Evolutionary conservation across 2,113 vertebrate species (phyloP).

Genomic region (Pteronura brasiliensis): DNA sequence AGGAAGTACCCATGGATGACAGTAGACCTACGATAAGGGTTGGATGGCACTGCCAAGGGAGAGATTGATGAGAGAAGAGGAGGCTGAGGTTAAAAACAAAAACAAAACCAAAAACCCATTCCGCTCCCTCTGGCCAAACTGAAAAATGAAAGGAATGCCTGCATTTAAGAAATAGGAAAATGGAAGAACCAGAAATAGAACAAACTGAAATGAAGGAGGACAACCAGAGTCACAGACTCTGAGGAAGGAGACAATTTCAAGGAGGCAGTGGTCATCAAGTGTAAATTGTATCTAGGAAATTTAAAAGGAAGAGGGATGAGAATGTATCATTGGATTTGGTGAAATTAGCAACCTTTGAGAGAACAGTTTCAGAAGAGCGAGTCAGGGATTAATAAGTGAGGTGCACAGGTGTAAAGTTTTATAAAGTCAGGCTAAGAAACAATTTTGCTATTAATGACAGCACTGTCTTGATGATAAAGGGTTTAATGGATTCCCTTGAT

Average conservation of each 20-base stretch:
- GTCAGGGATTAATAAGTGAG: neutral
- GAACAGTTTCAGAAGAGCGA: neutral
- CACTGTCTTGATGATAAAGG: neutral
- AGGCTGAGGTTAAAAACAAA: neutral
- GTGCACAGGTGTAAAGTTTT: neutral
- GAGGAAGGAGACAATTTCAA: neutral
- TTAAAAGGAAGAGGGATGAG: neutral
- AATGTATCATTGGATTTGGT: neutral
- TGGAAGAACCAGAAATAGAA: neutral
- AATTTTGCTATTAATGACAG: neutral
- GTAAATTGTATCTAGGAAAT: neutral
- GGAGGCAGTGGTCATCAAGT: neutral
- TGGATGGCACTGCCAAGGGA: neutral
- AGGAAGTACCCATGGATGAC: neutral
- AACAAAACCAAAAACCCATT: neutral
- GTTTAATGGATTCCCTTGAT: constrained; percentile 29
- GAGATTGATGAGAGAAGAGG: neutral
- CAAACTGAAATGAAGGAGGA: neutral
- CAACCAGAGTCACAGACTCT: neutral
- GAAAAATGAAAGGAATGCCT: neutral
- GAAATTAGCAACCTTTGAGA: neutral
- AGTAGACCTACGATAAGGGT: neutral
- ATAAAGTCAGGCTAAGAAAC: neutral
- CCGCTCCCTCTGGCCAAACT: neutral
- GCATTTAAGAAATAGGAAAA: neutral